Conservation (phyloP, 1,140 invertebrate genomes). For the Drosophila ficusphila region DNA sequence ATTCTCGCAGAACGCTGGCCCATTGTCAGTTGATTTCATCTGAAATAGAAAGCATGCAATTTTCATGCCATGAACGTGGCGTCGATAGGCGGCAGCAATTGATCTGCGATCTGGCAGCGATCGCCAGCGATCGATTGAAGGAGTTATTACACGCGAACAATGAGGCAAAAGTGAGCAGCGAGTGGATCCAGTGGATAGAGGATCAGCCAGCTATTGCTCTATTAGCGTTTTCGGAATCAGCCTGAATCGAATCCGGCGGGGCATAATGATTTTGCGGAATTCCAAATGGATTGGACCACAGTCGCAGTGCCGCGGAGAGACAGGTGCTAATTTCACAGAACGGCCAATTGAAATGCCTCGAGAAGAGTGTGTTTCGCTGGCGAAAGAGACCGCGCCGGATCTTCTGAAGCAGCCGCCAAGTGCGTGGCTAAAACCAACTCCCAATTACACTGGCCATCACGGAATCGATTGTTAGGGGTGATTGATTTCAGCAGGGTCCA, state of each 20-base stretch:
- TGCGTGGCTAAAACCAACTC: slow-evolving; percentile 74
- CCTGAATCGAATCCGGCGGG: slow-evolving; percentile 44
- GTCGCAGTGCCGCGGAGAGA: slow-evolving; percentile 50
- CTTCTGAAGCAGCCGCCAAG: slow-evolving; percentile 71
- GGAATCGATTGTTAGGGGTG: neutral
- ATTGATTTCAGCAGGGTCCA: neutral
- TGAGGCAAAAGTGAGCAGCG: slow-evolving; percentile 1
- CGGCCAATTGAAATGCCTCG: slow-evolving; percentile 78
- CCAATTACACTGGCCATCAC: slow-evolving; percentile 64
- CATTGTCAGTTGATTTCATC: slow-evolving; percentile 81
- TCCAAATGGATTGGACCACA: slow-evolving; percentile 77
- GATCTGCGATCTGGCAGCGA: slow-evolving; percentile 74
- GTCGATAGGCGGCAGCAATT: slow-evolving; percentile 78
- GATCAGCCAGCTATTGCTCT: slow-evolving; percentile 70
- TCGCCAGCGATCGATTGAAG: slow-evolving; percentile 72
- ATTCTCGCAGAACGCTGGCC: slow-evolving; percentile 47
- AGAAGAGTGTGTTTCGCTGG: slow-evolving; percentile 25
- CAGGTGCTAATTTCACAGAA: slow-evolving; percentile 83
- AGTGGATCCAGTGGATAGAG: slow-evolving; percentile 39
- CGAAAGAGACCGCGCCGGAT: slow-evolving; percentile 16
- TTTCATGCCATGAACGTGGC: slow-evolving; percentile 74
- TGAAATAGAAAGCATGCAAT: slow-evolving; percentile 83
- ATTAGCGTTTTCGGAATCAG: slow-evolving; percentile 71
- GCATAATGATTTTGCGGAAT: slow-evolving; percentile 82
- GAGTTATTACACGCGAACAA: slow-evolving; percentile 80